Base-by-base conservation (phyloP, 2,113 vertebrate genomes). In the Aegithalos caudatus region DNA sequence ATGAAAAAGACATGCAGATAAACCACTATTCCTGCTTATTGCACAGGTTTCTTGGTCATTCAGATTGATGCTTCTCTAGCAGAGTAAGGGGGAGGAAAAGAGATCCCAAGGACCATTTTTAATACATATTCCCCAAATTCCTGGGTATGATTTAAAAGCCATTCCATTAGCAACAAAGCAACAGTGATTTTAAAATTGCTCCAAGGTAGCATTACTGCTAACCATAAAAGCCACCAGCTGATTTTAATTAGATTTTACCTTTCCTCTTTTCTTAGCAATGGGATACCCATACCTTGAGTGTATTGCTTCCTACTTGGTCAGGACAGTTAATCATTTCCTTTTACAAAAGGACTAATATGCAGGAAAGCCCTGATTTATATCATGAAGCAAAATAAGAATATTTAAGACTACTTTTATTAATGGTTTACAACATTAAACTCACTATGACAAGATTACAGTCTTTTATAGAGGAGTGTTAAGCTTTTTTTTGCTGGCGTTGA, bases 181-280 rank as follows among this genome's bases (percentile, higher is more conserved):
- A 65, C 70, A 92, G 82, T 90, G 88, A 90, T 95, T 88, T 86
- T 69, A 60, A 79, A 93, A 71, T 94, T 70, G 64, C 86, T 96
- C 62, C 69, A 78, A 94, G 94, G 82, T 71, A 88, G 60, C 78
- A 62, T 88, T 93, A 86, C 70, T 93, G 80, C 94, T 78, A 78
- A 73, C 69, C 28, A 35, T 88, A 94, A 97, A 98, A 97, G 89
- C 95, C 97, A 94, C 95, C 97, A 97, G 82, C 97, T 95, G 97
- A 94, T 97, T 97, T 98, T 97, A 98, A 98, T 98, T 97, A 96
- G 90, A 94, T 98, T 97, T 97, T 95, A 96, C 95, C 94, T 97
- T 96, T 96, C 66, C 89, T 96, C 83, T 96, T 95, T 94, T 92
- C 88, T 73, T 94, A 94, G 79, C 95, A 77, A 86, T 95, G 58